These are phyloP conservation scores for Drosophila eugracilis DNA, from an alignment of 1,140 invertebrate genomes.

Conservation along the genomic window DNA sequence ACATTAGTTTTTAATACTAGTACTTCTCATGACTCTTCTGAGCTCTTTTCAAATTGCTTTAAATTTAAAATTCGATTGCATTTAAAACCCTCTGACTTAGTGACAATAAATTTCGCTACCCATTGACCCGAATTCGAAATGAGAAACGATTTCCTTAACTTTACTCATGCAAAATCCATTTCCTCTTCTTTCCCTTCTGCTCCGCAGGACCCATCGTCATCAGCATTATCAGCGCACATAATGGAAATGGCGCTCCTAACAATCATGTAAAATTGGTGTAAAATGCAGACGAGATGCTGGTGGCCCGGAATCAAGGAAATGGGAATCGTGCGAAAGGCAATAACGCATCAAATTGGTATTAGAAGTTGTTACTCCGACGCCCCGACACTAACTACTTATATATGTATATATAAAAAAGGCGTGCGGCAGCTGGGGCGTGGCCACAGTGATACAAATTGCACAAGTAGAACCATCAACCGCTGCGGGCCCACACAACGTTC, in stretches of 20 bases:
- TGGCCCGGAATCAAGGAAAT: conserved; percentile 38
- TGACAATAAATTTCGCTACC: conserved; percentile 1
- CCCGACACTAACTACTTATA: conserved; percentile 5
- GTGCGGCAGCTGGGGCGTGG: conserved; percentile 7
- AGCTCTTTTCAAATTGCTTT: not conserved
- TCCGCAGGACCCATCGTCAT: conserved; percentile 10
- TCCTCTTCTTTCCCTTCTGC: conserved; percentile 9
- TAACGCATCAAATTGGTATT: conserved; percentile 75
- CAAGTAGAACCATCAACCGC: conserved; percentile 16
- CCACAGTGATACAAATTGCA: conserved; percentile 41
- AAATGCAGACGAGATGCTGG: conserved; percentile 36
- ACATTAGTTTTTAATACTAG: not conserved
- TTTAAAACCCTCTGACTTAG: not conserved
- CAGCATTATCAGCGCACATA: conserved; percentile 35
- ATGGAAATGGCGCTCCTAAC: conserved; percentile 69
- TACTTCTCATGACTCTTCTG: not conserved
- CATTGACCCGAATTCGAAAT: conserved; percentile 34
- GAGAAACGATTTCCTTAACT: conserved; percentile 40
- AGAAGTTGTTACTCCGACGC: conserved; percentile 52
- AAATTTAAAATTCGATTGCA: not conserved
- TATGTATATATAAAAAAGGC: not conserved
- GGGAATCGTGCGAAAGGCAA: conserved; percentile 45
- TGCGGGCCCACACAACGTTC: conserved; percentile 1
- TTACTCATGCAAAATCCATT: conserved; percentile 41
- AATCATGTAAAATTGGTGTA: conserved; percentile 79